Conservation (phyloP, 1,140 invertebrate genomes). For the Metaphire vulgaris region DNA sequence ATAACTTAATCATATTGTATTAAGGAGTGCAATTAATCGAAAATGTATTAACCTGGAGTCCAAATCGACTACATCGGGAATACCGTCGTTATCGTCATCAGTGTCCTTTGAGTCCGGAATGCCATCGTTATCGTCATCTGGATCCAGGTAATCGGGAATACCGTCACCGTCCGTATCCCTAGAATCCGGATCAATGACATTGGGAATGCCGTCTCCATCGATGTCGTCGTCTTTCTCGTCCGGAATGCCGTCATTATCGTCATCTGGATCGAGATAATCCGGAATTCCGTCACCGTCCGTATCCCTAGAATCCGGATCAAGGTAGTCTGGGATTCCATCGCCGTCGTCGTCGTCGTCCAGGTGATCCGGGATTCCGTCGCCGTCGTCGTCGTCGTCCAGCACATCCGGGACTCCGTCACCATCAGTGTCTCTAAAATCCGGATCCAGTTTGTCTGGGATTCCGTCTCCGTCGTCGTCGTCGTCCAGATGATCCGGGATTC, state of each 20-base stretch:
- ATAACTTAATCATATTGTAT: too few species aligned
- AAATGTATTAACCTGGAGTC: not conserved
- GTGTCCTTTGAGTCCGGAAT: constrained; percentile 13
- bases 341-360: constrained; percentile 15
- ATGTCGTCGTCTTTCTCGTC: constrained; percentile 16
- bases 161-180: constrained; percentile 18
- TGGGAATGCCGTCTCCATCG: constrained; percentile 21
- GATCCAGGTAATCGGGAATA: constrained; percentile 20
- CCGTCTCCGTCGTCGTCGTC: constrained; percentile 14
- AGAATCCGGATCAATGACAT: constrained; percentile 17
- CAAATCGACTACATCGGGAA: constrained; percentile 17
- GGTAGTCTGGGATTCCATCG: constrained; percentile 17
- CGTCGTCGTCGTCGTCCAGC: constrained; percentile 19
- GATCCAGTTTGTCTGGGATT: constrained; percentile 14
- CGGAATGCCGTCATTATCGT: constrained; percentile 18
- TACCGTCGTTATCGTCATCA: constrained; percentile 22
- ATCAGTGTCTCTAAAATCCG: constrained; percentile 23
- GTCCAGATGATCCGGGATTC: constrained; percentile 1
- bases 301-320: constrained; percentile 12
- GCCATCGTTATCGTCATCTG: constrained; percentile 21
- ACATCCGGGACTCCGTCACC: constrained; percentile 17
- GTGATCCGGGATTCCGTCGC: constrained; percentile 16
- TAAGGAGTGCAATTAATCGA: too few species aligned
- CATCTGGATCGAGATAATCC: constrained; percentile 11
- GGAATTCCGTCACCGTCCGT: constrained; percentile 17